These are phyloP conservation scores for Drosophila eugracilis DNA, from an alignment of 1,140 invertebrate genomes.

Conservation along the genomic window DNA sequence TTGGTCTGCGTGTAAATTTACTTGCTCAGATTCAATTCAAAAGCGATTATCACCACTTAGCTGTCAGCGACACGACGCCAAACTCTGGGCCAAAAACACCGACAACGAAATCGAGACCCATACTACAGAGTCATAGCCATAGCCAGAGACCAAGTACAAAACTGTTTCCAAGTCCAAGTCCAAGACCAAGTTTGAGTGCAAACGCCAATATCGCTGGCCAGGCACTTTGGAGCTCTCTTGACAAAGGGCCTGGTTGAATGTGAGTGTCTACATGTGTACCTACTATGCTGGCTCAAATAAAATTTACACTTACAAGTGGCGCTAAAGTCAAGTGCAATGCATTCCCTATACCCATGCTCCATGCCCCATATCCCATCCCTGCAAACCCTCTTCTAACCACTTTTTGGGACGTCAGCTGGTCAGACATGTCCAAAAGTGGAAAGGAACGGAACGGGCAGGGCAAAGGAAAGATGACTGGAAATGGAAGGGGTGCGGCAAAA, in stretches of 20 bases:
- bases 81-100: constrained; percentile 20
- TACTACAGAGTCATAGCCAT: constrained; percentile 12
- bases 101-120: constrained; percentile 1
- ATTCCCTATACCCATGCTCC: constrained; percentile 14
- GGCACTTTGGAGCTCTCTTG: constrained; percentile 60
- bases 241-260: constrained; percentile 56
- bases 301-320: constrained; percentile 82
- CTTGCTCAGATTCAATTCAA: constrained; percentile 78
- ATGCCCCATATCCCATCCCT: not conserved
- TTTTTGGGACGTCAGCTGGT: constrained; percentile 66
- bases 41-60: constrained; percentile 81
- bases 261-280: constrained; percentile 37
- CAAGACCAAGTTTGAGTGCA: constrained; percentile 30
- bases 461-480: not conserved
- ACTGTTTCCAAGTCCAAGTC: constrained; percentile 29
- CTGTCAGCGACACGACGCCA: constrained; percentile 77
- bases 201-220: constrained; percentile 57
- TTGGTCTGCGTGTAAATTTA: constrained; percentile 70
- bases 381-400: constrained; percentile 1
- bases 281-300: constrained; percentile 74
- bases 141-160: constrained; percentile 22
- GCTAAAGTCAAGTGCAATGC: constrained; percentile 77
- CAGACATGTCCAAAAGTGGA: constrained; percentile 70
- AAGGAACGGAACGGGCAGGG: constrained; percentile 12
- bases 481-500: constrained; percentile 58